Base-by-base conservation (phyloP, 2,888 invertebrate species). In the Pristionchus exspectatus region DNA sequence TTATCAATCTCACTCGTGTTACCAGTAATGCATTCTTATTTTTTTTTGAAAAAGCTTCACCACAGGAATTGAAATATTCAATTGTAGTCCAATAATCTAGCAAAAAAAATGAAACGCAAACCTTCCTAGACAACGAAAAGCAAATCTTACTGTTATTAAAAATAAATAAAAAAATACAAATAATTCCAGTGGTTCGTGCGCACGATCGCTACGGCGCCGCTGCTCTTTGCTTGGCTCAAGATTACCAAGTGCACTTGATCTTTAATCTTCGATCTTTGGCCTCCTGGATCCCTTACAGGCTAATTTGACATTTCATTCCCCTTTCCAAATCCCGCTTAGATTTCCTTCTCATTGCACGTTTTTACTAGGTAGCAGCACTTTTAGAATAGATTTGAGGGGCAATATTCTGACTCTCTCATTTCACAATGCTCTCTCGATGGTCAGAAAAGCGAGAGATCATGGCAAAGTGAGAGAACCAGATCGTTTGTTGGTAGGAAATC, bases 211-310 rank as follows among this genome's bases (percentile, higher is more conserved):
- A 21, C 50, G 27, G 59, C 89, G 1, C 89, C 89, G 30, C 59
- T 89, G 27, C 89, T 89, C 63, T 63, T 89, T 50, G 83, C 83
- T 14, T 89, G 89, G 89, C 81, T 89, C 89, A 89, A 89, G 21
- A 87, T 87, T 21, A 87, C 24, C 21, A 87, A 69, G 50, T 66
- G 87, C 87, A 87, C 69, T 12, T 87, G n/a, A 87, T 59, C 21
- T 85, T 33, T 85, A 16, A 87, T 59, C 21, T 85, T 33, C 59
- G 27, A 56, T 21, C 10, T 44, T 83, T 83, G 83, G n/a, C 12
- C 33, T 44, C 3, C 21, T 74, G 30, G n/a, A 33, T 2, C 72
- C 33, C n/a, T 74, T 21, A 74, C n/a, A 3, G 12, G 12, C 21
- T 14, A 18, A 4, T 74, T 44, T 77, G 77, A 30, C 9, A 9